Conservation (phyloP, 2,888 invertebrate species). For the Schrankia costaestrigalis region DNA sequence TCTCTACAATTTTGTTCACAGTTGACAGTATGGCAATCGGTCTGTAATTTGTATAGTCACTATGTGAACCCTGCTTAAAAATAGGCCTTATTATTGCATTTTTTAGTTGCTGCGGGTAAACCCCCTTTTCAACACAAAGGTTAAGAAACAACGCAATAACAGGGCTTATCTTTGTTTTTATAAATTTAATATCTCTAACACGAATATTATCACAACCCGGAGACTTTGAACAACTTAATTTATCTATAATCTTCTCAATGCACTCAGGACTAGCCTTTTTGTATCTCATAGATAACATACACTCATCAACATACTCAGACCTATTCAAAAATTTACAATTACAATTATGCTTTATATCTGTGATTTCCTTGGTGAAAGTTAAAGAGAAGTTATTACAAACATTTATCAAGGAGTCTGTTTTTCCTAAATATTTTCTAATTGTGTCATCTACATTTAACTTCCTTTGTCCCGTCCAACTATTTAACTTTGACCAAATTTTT, state of each 20-base stretch:
- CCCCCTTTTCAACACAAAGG: neutral
- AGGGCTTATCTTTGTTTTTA: neutral
- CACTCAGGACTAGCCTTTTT: neutral
- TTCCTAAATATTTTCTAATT: neutral
- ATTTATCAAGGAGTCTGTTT: neutral
- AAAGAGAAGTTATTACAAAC: neutral
- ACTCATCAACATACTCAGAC: neutral
- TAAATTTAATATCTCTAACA: neutral
- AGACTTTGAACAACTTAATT: neutral
- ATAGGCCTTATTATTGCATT: too few species aligned
- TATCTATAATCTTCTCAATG: neutral
- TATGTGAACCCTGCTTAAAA: too few species aligned
- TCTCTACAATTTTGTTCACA: too few species aligned
- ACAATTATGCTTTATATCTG: neutral
- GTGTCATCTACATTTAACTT: neutral
- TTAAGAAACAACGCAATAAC: neutral
- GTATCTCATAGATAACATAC: neutral
- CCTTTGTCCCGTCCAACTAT: neutral
- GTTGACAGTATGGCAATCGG: too few species aligned
- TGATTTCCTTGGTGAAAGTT: neutral
- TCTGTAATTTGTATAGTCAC: too few species aligned
- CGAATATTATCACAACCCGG: neutral
- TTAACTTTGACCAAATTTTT: neutral
- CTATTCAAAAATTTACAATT: neutral
- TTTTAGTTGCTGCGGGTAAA: too few species aligned